Conservation (phyloP, 1,140 invertebrate genomes). For the Lepeophtheirus salmonis region DNA sequence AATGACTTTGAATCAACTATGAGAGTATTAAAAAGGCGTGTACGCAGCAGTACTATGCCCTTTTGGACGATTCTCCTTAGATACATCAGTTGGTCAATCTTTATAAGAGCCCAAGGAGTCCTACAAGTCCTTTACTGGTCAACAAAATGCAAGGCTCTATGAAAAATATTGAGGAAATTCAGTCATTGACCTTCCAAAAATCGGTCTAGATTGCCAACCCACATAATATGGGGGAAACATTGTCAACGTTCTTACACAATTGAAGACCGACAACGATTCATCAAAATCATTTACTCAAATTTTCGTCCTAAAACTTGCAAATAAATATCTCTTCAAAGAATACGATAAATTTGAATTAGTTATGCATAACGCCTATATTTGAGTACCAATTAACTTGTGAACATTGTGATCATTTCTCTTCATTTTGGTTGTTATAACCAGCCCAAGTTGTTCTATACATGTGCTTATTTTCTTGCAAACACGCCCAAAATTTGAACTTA, state of each 20-base stretch:
- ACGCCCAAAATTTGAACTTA: neutral
- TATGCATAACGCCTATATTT: conserved; percentile 41
- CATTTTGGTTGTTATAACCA: neutral
- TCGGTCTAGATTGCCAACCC: conserved; percentile 80
- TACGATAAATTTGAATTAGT: conserved; percentile 75
- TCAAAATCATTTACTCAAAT: conserved; percentile 75
- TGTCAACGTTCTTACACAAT: conserved; percentile 74
- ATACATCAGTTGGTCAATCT: conserved; percentile 60
- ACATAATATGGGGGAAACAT: conserved; percentile 85
- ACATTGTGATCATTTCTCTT: neutral
- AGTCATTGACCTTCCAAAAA: conserved; percentile 76
- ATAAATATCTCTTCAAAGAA: conserved; percentile 66
- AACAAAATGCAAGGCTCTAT: conserved; percentile 68
- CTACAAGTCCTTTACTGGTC: conserved; percentile 86
- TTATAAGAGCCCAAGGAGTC: conserved; percentile 77
- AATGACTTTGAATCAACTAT: conserved; percentile 75
- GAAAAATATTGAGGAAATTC: conserved; percentile 82
- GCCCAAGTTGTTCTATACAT: too few species aligned
- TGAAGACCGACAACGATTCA: conserved; percentile 82
- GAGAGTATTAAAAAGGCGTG: conserved; percentile 78
- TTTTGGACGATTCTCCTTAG: conserved; percentile 68
- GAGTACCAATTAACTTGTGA: neutral
- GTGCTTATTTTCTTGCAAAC: too few species aligned
- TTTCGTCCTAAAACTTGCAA: conserved; percentile 69
- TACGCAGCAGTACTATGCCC: conserved; percentile 71